Evolutionary conservation across 2,113 vertebrate genomes (phyloP).

Genomic region (Cyanistes caeruleus): DNA sequence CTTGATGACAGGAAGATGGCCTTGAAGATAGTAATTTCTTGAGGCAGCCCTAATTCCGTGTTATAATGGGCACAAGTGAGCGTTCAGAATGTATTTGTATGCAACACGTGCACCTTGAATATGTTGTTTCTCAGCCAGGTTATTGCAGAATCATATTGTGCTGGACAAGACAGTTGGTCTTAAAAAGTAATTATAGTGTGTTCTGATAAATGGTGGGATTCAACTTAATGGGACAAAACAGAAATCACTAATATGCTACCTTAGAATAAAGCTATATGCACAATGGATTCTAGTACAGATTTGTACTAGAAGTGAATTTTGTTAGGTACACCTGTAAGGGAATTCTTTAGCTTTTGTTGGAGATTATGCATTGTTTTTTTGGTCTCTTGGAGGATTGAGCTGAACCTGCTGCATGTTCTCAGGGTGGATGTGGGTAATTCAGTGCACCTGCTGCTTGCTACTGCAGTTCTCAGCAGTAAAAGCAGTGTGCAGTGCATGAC

Average conservation of each 20-base stretch:
- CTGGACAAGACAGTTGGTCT: neutral
- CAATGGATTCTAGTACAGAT: neutral
- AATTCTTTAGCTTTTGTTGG: neutral
- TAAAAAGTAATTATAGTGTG: neutral
- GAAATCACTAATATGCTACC: neutral
- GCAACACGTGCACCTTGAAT: neutral
- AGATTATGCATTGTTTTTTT: neutral
- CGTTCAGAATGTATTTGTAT: neutral
- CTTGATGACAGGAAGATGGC: neutral
- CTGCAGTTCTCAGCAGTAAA: neutral
- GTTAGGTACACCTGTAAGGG: neutral
- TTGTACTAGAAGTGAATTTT: neutral
- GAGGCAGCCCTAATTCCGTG: neutral
- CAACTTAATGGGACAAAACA: neutral
- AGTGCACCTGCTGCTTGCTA: neutral
- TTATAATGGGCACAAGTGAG: neutral
- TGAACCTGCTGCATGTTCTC: neutral
- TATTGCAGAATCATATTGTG: neutral
- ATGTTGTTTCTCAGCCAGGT: neutral
- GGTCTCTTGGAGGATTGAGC: neutral
- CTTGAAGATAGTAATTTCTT: neutral
- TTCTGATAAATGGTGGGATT: neutral
- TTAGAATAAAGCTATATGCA: neutral
- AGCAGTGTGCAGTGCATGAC: neutral
- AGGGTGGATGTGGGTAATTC: neutral